These are phyloP conservation scores for Plectropomus leopardus DNA, from an alignment of 2,113 vertebrate species.

Conservation along the genomic window DNA sequence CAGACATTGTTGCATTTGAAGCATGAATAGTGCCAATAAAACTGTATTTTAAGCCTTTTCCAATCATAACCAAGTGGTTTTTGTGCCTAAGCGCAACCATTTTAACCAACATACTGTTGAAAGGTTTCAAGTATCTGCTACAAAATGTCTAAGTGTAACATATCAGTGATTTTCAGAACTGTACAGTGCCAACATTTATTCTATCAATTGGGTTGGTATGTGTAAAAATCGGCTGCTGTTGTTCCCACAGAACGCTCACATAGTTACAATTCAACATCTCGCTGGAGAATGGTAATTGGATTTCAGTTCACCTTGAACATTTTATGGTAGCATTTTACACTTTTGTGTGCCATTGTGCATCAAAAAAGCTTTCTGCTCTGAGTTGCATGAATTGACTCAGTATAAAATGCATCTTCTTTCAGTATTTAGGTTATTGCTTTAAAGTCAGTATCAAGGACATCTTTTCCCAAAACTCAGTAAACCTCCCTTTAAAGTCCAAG, in stretches of 20 bases:
- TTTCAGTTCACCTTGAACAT: constrained; percentile 1
- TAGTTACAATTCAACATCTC: neutral
- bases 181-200: too few relatives aligned
- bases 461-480: constrained; percentile 9
- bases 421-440: constrained; percentile 9
- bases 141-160: too few relatives aligned
- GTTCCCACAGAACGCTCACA: neutral
- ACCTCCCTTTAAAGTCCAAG: neutral
- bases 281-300: neutral
- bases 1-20: too few relatives aligned
- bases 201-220: too few relatives aligned
- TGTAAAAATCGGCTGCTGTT: neutral
- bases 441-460: neutral
- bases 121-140: too few relatives aligned
- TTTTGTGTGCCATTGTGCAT: neutral
- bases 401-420: neutral
- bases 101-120: too few relatives aligned
- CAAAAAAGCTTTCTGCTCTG: neutral
- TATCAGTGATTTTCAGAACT: too few relatives aligned
- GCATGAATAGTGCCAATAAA: too few relatives aligned
- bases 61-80: too few relatives aligned
- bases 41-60: too few relatives aligned
- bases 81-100: too few relatives aligned
- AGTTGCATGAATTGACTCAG: neutral
- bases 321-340: neutral